Conservation (phyloP, 2,888 invertebrate genomes). For the Apodemia zela region DNA sequence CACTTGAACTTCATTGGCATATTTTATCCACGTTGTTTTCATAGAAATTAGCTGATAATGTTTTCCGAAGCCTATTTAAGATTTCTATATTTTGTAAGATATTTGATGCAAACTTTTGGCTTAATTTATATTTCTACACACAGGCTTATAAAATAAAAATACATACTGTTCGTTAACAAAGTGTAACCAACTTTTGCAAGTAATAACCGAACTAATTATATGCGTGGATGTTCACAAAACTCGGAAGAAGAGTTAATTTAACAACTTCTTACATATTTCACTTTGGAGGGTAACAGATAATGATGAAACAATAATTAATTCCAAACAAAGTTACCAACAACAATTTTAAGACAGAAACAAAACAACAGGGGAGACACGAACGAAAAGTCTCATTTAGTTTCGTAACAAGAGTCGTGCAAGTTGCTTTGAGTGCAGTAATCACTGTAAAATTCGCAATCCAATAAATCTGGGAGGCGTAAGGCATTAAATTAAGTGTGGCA, state of each 20-base stretch:
- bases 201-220: neutral
- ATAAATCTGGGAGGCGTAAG: slow-evolving; percentile 46
- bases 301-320: neutral
- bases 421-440: slow-evolving; percentile 17
- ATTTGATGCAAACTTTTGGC: no score
- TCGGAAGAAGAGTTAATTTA: slow-evolving; percentile 5
- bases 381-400: neutral
- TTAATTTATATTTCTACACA: no score
- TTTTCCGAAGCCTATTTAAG: no score
- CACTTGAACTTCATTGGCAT: no score
- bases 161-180: neutral
- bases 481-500: slow-evolving; percentile 51
- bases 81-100: no score
- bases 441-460: slow-evolving; percentile 19
- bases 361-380: neutral
- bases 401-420: neutral
- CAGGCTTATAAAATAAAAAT: no score
- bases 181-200: neutral
- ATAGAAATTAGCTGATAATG: no score
- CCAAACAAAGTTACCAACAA: neutral
- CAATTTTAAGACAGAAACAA: neutral
- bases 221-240: neutral
- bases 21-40: no score
- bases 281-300: slow-evolving; percentile 6
- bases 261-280: slow-evolving; percentile 3